phyloP scores from a whole-genome alignment of 2,113 vertebrate species.

The Serilophus lunatus region DNA sequence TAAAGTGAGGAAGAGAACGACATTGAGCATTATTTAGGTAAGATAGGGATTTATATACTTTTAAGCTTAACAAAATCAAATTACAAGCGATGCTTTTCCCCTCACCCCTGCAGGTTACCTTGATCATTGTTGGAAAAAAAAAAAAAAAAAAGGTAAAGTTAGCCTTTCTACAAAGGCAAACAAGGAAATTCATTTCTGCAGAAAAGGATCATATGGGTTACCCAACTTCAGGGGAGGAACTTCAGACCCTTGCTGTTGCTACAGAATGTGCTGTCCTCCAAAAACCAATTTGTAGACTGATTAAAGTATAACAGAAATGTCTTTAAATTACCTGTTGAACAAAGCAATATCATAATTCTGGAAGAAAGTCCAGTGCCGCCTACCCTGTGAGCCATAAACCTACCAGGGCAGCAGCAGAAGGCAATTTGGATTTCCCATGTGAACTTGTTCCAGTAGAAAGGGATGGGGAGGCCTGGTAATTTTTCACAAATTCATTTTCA shows the following conservation, averaged over 20 bases:
- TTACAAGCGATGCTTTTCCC: accelerated
- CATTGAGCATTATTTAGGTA: neutral
- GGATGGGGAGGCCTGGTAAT: neutral
- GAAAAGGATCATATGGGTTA: neutral
- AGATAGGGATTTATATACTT: neutral
- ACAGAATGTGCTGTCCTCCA: neutral
- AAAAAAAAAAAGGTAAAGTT: neutral
- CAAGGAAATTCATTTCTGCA: neutral
- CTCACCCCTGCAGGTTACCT: neutral
- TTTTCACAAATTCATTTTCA: neutral
- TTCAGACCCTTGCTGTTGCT: neutral
- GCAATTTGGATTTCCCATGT: accelerated
- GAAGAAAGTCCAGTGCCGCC: neutral
- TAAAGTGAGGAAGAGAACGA: neutral
- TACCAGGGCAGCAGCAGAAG: neutral
- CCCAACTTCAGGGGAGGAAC: neutral
- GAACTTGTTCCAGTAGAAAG: neutral
- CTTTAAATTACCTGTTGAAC: neutral
- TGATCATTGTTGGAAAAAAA: neutral
- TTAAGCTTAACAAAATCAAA: neutral
- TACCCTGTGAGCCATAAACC: neutral
- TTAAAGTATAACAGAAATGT: neutral
- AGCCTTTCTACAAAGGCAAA: neutral
- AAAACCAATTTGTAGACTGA: neutral
- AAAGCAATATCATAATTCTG: neutral